Evolutionary conservation across 2,888 invertebrate genomes (phyloP), one percentile per base, ranked within the genome.

Genomic region (Polyommatus icarus): DNA sequence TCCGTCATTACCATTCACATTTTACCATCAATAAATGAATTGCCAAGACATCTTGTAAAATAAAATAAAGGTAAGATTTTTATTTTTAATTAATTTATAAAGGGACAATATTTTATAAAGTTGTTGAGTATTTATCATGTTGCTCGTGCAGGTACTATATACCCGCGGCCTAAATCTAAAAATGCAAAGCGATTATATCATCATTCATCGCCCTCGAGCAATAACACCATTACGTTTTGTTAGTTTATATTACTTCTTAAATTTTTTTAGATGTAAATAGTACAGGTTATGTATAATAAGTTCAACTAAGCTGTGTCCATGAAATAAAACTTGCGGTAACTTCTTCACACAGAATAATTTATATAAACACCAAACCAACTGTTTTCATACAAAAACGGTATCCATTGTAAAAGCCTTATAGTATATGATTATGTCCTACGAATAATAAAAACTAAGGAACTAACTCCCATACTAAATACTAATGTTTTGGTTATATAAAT

Each of bases 41-140:
- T 67, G 29, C 29, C 29, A 67, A 67, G 29, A 15, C 67, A 15
- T 67, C 61, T 61, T 20, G 29, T 29, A 29, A 67, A 32, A 15
- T 32, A 67, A 67, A 24, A 61, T 24, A 20, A 24, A 67, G 67
- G 67, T 67, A 32, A 67, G 67, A 67, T 67, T 67, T 15, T 67
- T 67, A 67, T 10, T 15, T 67, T 32, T 67, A 15, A 4, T 29
- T 67, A 15, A 15, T 29, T 67, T 12, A 20, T 4, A 61, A 8
- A 24, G 10, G 12, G 15, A 1, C 12, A 29, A 10, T 29, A 29
- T 29, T 67, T 61, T 15, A 24, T 12, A 29, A 67, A 67, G 29
- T 29, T 18, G 29, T 67, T 6, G 5, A 32, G 32, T 32, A 6
- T 29, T 61, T 61, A 59, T 61, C 1, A 24, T 4, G 10, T 61